Conservation (phyloP, 2,797 vertebrate species). For the Ptychadena robeensis region DNA sequence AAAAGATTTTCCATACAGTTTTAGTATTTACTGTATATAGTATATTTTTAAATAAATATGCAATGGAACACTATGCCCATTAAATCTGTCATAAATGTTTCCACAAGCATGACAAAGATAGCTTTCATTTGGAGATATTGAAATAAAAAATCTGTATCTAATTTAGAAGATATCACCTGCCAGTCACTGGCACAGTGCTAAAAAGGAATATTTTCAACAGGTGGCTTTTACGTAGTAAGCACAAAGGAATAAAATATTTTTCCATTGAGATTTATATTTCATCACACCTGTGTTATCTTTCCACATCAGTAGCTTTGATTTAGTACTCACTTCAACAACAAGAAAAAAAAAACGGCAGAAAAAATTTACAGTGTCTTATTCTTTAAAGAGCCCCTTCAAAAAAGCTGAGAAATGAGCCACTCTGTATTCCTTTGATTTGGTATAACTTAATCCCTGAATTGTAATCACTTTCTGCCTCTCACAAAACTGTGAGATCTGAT, state of each 20-base stretch:
- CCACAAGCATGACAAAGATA: neutral
- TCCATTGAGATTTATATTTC: slow-evolving; percentile 70
- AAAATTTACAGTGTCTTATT: slow-evolving; percentile 23
- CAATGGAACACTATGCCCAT: neutral
- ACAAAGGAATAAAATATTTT: slow-evolving; percentile 58
- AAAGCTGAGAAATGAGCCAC: slow-evolving; percentile 43
- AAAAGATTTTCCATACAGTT: too few relatives aligned
- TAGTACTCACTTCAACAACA: slow-evolving; percentile 67
- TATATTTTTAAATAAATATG: neutral
- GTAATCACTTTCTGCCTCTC: slow-evolving; percentile 63
- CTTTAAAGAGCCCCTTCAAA: slow-evolving; percentile 63
- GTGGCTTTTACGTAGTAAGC: neutral
- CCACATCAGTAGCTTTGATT: slow-evolving; percentile 56
- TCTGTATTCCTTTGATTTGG: slow-evolving; percentile 62
- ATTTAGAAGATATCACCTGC: too few relatives aligned
- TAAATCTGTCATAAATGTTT: neutral
- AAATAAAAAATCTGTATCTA: too few relatives aligned
- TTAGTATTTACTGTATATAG: too few relatives aligned
- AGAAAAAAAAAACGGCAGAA: slow-evolving; percentile 6
- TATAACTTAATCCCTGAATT: slow-evolving; percentile 61
- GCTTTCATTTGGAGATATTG: neutral
- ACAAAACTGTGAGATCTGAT: slow-evolving; percentile 47
- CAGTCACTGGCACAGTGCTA: neutral
- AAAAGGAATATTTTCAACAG: neutral
- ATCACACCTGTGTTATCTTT: slow-evolving; percentile 72